Evolutionary conservation across 2,888 invertebrate genomes (phyloP).

Genomic region (Copidosoma aretas): DNA sequence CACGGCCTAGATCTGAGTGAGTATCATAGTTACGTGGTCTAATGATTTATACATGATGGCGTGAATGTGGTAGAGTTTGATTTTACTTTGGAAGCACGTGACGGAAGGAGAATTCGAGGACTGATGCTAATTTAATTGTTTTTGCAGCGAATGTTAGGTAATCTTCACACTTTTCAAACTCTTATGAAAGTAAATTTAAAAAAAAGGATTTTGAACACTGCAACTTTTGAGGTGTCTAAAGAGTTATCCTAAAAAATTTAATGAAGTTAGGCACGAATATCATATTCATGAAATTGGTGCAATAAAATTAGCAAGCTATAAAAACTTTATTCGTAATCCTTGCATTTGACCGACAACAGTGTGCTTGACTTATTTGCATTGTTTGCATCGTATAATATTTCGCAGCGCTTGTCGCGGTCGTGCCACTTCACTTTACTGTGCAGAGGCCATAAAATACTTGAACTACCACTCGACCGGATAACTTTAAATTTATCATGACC

Average conservation of each 20-base stretch:
- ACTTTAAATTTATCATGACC: constrained; percentile 32
- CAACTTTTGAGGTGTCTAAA: no score
- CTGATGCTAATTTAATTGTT: no score
- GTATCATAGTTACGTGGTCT: constrained; percentile 29
- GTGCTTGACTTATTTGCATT: constrained; percentile 32
- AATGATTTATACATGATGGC: no score
- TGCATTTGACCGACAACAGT: constrained; percentile 24
- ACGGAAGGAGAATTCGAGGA: no score
- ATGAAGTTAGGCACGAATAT: no score
- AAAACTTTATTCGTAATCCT: constrained; percentile 32
- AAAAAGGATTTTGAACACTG: no score
- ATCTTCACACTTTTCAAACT: no score
- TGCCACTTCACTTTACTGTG: constrained; percentile 30
- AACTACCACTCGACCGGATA: constrained; percentile 18
- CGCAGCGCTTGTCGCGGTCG: constrained; percentile 3
- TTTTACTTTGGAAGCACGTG: no score
- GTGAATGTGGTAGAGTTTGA: no score
- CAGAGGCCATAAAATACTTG: constrained; percentile 22
- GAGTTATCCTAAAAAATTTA: no score
- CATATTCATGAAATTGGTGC: constrained; percentile 15
- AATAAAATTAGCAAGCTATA: constrained; percentile 13
- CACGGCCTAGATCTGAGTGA: constrained; percentile 54
- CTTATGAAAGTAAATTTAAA: no score
- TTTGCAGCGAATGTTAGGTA: no score
- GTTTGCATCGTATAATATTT: constrained; percentile 32